Conservation (phyloP, 2,797 vertebrate species). For the Anomalospiza imberbis region DNA sequence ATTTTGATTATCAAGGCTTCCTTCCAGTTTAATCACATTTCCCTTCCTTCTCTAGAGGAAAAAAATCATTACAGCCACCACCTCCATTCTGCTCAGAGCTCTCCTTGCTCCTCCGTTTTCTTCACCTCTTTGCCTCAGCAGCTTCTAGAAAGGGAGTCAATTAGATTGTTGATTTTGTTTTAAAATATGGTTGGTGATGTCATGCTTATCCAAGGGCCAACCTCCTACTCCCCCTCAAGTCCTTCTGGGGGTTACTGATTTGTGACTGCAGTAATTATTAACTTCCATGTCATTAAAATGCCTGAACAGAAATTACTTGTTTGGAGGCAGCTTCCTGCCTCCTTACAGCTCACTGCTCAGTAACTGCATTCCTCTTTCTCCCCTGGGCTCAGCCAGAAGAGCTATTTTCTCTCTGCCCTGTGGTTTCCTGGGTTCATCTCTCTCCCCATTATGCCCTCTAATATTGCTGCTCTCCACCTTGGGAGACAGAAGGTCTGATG, state of each 20-base stretch:
- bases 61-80: constrained; percentile 1
- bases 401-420: not conserved
- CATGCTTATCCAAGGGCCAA: not conserved
- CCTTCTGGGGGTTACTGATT: not conserved
- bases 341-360: not conserved
- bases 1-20: not conserved
- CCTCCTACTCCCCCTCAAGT: not conserved
- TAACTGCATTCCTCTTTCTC: not conserved
- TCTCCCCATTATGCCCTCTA: not conserved
- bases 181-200: constrained; percentile 7
- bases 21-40: constrained; percentile 37
- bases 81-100: not conserved
- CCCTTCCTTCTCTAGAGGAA: not conserved
- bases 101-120: not conserved
- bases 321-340: not conserved
- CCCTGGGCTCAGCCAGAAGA: not conserved
- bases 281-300: constrained; percentile 7
- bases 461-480: accelerated
- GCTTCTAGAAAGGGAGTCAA: constrained; percentile 13
- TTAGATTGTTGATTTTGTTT: constrained; percentile 1
- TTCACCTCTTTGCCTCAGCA: not conserved
- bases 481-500: not conserved
- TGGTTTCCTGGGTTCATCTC: not conserved
- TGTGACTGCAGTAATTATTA: not conserved
- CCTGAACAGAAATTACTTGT: not conserved